phyloP scores from a whole-genome alignment of 2,888 invertebrate genomes.

The Corythucha ciliata region DNA sequence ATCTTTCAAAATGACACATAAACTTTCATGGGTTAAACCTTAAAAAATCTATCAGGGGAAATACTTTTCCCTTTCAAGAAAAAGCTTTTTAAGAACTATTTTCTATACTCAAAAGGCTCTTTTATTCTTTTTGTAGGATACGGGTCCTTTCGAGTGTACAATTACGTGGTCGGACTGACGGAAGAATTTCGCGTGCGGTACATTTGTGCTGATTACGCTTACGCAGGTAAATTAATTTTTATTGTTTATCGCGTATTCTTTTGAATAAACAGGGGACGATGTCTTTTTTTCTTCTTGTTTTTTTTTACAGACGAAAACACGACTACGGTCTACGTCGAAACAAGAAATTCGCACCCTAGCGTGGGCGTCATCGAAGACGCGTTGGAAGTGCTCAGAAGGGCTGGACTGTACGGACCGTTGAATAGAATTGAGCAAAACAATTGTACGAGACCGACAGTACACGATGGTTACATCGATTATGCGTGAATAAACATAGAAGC shows the following conservation, averaged over 20 bases:
- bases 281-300: not conserved
- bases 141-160: constrained; percentile 17
- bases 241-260: not conserved
- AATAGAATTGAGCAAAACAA: constrained; percentile 20
- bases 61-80: no score
- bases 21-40: no score
- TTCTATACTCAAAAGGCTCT: no score
- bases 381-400: not conserved
- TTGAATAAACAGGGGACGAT: not conserved
- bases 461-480: constrained; percentile 25
- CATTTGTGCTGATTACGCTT: constrained; percentile 19
- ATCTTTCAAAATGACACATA: no score
- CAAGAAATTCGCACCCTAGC: constrained; percentile 13
- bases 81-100: no score
- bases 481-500: no score
- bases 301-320: constrained; percentile 17
- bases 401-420: constrained; percentile 15
- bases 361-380: constrained; percentile 16
- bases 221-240: constrained; percentile 20
- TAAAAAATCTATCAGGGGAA: no score
- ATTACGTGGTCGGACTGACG: constrained; percentile 21
- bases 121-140: constrained; percentile 15
- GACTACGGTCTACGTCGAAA: constrained; percentile 27
- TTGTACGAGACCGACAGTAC: constrained; percentile 21
- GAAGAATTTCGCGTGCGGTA: constrained; percentile 26